Base-by-base conservation (phyloP, 2,797 vertebrate species). In the Naso thynnoides region DNA sequence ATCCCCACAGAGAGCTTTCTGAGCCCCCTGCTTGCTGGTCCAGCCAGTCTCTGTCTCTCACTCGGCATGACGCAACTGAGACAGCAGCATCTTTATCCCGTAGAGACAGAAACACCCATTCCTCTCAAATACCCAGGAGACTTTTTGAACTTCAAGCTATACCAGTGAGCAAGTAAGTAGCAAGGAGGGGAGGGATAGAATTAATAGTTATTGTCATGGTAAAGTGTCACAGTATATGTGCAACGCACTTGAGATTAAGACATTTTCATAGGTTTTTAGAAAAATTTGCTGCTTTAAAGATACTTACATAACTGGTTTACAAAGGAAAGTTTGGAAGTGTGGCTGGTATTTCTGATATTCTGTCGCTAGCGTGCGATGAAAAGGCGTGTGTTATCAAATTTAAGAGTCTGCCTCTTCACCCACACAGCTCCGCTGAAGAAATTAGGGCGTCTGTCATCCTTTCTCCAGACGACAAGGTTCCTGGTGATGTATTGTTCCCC, bases 161-260 rank as follows among this genome's bases (percentile, higher is more conserved):
- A 53, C 13, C 42, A 6, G 41, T 73, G 78, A 78, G 24, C 48
- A 63, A 31, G 91, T 91, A 78, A 84, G 89, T 79, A 19, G 31
- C 19, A 33, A 23, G 18, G 2, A 15, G 33, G 38, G 36, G 38
- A 7, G 19, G 44, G 19, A 45, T 19, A 9, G 6, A 26, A 49
- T 57, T 38, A 23, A 31, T 45, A 23, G 36, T 26, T 39, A 16
- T 50, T 47, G 50, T 38, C 36, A 38, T 52, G n/a, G 8, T 61
- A 26, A 8, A 29, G 5, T 47, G 31, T 47, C 6, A 36, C 13
- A 27, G 48, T 57, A 8, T 48, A 47, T 39, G 36, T 41, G 33
- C 54, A 18, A 48, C 24, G 44, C 4, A 0, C 21, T 36, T 21
- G 8, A 64, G 14, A 50, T 23, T 52, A 11, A 52, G 14, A 56